Percentiles rank a stretch among this genome's conserved stretches.
These are phyloP conservation scores for Eulithis testata DNA, from an alignment of 2,888 invertebrate species.

Conservation along the genomic window DNA sequence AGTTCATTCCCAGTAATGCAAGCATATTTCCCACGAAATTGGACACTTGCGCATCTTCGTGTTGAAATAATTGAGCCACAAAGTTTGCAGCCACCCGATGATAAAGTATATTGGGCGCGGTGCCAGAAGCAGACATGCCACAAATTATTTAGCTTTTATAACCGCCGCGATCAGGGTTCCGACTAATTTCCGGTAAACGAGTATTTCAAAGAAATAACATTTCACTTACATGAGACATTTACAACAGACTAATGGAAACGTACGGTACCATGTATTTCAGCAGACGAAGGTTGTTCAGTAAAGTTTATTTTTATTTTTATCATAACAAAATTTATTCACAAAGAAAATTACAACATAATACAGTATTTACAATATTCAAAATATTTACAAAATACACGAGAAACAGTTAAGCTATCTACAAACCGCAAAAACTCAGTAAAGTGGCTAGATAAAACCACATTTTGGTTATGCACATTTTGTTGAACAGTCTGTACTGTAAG, in stretches of 20 bases:
- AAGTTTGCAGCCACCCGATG: conserved; percentile 29
- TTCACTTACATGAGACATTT: background rate
- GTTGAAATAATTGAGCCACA: conserved; percentile 36
- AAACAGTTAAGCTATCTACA: too few species aligned
- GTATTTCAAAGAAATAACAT: background rate
- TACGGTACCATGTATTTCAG: too few species aligned
- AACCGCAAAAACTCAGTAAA: too few species aligned
- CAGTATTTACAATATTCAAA: too few species aligned
- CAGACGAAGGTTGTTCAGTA: too few species aligned
- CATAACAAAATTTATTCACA: too few species aligned
- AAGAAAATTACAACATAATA: too few species aligned
- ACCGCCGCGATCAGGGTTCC: conserved; percentile 9
- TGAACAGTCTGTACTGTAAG: too few species aligned
- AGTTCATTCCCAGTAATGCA: conserved; percentile 25
- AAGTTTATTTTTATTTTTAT: too few species aligned
- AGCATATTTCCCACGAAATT: conserved; percentile 30
- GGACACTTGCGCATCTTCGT: conserved; percentile 31
- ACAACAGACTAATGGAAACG: background rate
- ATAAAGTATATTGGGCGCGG: conserved; percentile 28
- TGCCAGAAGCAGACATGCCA: conserved; percentile 24
- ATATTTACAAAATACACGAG: too few species aligned
- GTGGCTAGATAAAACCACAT: too few species aligned
- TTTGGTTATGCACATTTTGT: too few species aligned
- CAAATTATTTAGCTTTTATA: conserved; percentile 30
- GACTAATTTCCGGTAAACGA: conserved; percentile 2